Evolutionary conservation across 2,113 vertebrate genomes (phyloP).

Genomic region (Indicator indicator): DNA sequence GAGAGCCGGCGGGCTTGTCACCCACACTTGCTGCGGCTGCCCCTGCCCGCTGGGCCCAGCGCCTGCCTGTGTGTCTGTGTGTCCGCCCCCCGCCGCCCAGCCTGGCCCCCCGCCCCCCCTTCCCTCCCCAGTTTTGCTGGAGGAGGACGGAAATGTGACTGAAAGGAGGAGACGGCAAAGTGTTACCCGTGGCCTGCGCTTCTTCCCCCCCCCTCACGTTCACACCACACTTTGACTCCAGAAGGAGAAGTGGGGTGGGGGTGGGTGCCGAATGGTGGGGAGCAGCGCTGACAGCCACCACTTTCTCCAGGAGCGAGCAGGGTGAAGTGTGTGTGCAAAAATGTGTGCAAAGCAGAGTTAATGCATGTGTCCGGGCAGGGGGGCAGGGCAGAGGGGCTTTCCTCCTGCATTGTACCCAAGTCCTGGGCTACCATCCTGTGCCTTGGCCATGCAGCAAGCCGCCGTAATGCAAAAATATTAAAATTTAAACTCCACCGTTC

Average conservation of each 20-base stretch:
- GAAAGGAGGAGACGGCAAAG: conserved; percentile 61
- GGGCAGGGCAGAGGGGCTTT: not conserved
- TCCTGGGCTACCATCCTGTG: conserved; percentile 9
- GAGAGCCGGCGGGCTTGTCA: not conserved
- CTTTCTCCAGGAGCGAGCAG: not conserved
- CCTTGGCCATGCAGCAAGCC: not conserved
- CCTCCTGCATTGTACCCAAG: not conserved
- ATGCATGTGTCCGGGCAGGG: not conserved
- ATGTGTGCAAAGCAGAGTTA: conserved; percentile 25
- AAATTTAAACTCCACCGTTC: conserved; percentile 21
- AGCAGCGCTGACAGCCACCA: conserved; percentile 40
- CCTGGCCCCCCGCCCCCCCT: not conserved
- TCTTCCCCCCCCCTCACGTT: not conserved
- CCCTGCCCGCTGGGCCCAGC: not conserved
- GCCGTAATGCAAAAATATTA: conserved; percentile 36
- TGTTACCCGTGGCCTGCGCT: conserved; percentile 55
- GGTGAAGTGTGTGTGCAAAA: conserved; percentile 24
- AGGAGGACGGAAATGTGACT: conserved; percentile 73
- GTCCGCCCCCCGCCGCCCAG: not conserved
- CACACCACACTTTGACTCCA: not conserved
- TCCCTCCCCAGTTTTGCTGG: conserved; percentile 57
- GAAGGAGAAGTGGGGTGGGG: not conserved
- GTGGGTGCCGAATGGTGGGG: conserved; percentile 8
- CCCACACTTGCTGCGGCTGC: not conserved
- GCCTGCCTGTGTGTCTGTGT: not conserved